Percentiles rank a stretch among this genome's conserved stretches.
These are phyloP conservation scores for Ectemnius continuus DNA, from an alignment of 2,888 invertebrate genomes.

Conservation along the genomic window DNA sequence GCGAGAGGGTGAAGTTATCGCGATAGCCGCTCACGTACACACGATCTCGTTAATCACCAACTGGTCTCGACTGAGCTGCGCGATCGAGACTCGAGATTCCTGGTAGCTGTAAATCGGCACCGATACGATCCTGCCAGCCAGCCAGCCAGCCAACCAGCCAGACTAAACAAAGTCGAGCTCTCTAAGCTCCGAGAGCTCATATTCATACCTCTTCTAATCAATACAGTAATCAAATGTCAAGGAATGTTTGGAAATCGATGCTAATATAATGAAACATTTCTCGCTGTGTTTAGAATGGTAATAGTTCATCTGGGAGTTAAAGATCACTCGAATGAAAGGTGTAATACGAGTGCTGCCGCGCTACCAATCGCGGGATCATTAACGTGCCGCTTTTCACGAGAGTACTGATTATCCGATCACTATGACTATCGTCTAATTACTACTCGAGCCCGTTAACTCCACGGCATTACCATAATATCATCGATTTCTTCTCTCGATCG, in stretches of 20 bases:
- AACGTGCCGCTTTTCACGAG: not conserved
- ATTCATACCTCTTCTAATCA: too few relatives aligned
- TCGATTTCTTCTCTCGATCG: too few relatives aligned
- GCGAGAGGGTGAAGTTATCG: conserved; percentile 28
- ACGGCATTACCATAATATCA: too few relatives aligned
- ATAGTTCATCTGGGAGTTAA: not conserved
- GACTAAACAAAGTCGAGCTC: too few relatives aligned
- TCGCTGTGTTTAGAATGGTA: too few relatives aligned
- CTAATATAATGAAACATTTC: too few relatives aligned
- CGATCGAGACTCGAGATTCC: conserved; percentile 21
- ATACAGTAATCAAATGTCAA: too few relatives aligned
- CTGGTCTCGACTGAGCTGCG: conserved; percentile 21
- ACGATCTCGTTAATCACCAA: conserved; percentile 39
- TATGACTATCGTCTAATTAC: conserved; percentile 12
- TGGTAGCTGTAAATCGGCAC: not conserved
- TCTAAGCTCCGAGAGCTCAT: too few relatives aligned
- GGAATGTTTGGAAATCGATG: too few relatives aligned
- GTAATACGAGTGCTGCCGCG: not conserved
- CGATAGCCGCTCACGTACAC: conserved; percentile 9
- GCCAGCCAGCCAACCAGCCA: too few relatives aligned
- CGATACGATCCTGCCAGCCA: too few relatives aligned
- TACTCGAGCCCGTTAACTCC: not conserved
- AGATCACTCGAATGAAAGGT: not conserved
- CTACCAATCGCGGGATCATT: conserved; percentile 11
- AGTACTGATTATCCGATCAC: conserved; percentile 22